Evolutionary conservation across 2,888 invertebrate genomes (phyloP).

Genomic region (Agrotis exclamationis): DNA sequence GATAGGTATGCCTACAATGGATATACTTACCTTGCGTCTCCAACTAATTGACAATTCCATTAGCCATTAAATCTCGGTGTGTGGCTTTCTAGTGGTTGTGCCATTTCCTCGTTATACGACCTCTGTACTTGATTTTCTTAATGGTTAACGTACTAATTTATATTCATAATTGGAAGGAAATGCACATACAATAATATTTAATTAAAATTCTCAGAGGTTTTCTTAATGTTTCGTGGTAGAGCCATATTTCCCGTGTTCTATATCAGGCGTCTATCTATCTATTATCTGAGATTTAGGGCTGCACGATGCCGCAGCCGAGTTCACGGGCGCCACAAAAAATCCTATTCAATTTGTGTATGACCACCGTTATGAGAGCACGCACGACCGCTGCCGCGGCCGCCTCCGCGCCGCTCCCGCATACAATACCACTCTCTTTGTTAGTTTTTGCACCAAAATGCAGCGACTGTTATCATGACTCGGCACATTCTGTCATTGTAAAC

Average conservation of each 20-base stretch:
- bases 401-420: slow-evolving; percentile 68
- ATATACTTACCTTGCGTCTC: slow-evolving; percentile 11
- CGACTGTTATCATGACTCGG: slow-evolving; percentile 80
- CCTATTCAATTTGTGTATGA: slow-evolving; percentile 84
- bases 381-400: slow-evolving; percentile 75
- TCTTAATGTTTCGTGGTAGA: slow-evolving; percentile 16
- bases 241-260: slow-evolving; percentile 65
- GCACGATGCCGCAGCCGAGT: slow-evolving; percentile 76
- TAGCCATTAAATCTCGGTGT: slow-evolving; percentile 50
- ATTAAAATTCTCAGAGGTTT: slow-evolving; percentile 13
- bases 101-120: slow-evolving; percentile 45
- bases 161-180: slow-evolving; percentile 4
- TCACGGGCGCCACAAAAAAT: slow-evolving; percentile 81
- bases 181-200: slow-evolving; percentile 3
- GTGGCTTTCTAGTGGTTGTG: slow-evolving; percentile 38
- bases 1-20: background rate
- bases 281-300: slow-evolving; percentile 83
- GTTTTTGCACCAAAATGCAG: slow-evolving; percentile 88
- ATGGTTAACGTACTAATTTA: slow-evolving; percentile 18
- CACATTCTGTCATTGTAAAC: slow-evolving; percentile 83
- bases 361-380: slow-evolving; percentile 86
- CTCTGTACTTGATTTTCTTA: slow-evolving; percentile 34
- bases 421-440: slow-evolving; percentile 74
- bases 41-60: slow-evolving; percentile 52
- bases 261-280: slow-evolving; percentile 77